Evolutionary conservation across 2,113 vertebrate genomes (phyloP), one percentile per base, ranked within the genome.

Genomic region (Toxotes chatareus): DNA sequence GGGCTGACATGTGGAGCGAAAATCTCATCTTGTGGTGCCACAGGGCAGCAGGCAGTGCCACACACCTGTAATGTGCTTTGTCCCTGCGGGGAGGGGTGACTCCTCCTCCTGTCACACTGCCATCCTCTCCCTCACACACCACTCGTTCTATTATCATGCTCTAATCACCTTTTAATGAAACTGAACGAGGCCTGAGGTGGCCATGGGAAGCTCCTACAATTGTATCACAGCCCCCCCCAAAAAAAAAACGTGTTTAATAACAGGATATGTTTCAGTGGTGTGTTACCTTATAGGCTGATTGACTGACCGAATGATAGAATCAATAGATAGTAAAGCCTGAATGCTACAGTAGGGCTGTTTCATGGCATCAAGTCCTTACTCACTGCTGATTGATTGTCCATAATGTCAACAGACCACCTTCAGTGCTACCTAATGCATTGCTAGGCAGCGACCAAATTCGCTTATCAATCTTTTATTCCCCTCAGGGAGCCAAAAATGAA

Each of bases 101-200:
- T 80, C 60, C 17, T 78, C 53, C 63, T 42, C 61, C 71, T 62
- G 67, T 68, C 74, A 75, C 67, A 1, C 62, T 36, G 73, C 82
- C 77, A 44, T 49, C 79, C 47, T 78, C 71, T 27, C 36, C 31
- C 60, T 75, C 75, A 57, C 56, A 42, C 31, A 32, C 46, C 77
- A 49, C 80, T 60, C 5, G 2, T 73, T 67, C 75, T 73, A 85
- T 90, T 74, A 76, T 69, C 53, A 75, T 78, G 82, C 72, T 38
- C 60, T 89, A 86, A 91, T 72, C 17, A n/a, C 36, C 44, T 84
- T 85, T 88, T 84, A 90, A 87, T 91, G 68, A 91, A 84, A 72
- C 49, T 46, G 38, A 73, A 80, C 62, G 60, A 86, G 74, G 76
- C 49, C 63, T 42, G 61, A 75, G 79, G 74, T 76, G 79, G 68